Conservation (phyloP, 2,888 invertebrate species). For the Melanostoma mellinum region DNA sequence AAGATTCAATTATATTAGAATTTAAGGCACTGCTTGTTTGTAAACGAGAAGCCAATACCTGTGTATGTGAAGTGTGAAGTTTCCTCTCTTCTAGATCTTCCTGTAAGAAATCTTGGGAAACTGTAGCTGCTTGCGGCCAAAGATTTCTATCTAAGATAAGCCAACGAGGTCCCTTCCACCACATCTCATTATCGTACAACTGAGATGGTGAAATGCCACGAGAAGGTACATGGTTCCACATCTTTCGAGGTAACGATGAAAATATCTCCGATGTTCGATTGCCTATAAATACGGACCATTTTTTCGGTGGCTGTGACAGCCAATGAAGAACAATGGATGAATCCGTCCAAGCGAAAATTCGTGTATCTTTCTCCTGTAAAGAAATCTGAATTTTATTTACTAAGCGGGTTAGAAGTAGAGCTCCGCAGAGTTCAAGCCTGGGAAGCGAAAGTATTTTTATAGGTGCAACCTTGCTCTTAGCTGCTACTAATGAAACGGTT, state of each 20-base stretch:
- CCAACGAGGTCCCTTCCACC: slow-evolving; percentile 10
- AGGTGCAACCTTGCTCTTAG: background rate
- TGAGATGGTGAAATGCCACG: slow-evolving; percentile 7
- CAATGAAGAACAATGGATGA: slow-evolving; percentile 2
- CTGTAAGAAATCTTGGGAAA: no score
- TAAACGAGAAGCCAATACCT: no score
- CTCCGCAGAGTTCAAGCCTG: slow-evolving; percentile 18
- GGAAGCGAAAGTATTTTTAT: background rate
- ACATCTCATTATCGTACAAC: background rate
- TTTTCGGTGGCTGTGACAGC: slow-evolving; percentile 23
- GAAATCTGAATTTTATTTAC: background rate
- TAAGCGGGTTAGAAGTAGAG: slow-evolving; percentile 14
- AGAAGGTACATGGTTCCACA: slow-evolving; percentile 29
- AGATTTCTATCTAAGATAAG: no score
- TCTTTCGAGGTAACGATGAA: background rate
- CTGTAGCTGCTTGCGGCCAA: no score
- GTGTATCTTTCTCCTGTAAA: background rate
- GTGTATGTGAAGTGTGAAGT: no score
- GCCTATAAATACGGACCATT: slow-evolving; percentile 37
- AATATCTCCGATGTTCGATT: slow-evolving; percentile 37
- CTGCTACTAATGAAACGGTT: background rate
- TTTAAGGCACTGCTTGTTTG: no score
- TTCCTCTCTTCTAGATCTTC: no score
- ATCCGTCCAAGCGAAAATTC: slow-evolving; percentile 25
- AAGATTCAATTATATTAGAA: no score